Evolutionary conservation across 2,113 vertebrate genomes (phyloP).

Genomic region (Spermophilus dauricus): DNA sequence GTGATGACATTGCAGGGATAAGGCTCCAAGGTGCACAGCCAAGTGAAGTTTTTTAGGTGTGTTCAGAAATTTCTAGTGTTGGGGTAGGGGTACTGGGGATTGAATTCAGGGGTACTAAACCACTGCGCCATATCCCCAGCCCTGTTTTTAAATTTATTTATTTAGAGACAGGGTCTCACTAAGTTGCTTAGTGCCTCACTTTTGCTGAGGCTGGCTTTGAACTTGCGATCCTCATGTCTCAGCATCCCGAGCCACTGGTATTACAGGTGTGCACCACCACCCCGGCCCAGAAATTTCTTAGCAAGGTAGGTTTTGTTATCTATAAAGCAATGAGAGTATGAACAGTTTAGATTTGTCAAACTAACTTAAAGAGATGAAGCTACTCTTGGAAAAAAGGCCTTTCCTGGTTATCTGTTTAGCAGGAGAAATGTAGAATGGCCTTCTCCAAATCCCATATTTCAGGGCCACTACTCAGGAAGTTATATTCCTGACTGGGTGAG

Average conservation of each 20-base stretch:
- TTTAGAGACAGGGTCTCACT: too few relatives aligned
- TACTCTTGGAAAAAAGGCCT: background rate
- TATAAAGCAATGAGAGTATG: background rate
- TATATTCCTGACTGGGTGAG: background rate
- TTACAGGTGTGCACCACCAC: too few relatives aligned
- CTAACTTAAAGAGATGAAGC: background rate
- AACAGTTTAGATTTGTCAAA: conserved; percentile 5
- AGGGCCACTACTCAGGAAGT: conserved; percentile 20
- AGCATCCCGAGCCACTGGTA: too few relatives aligned
- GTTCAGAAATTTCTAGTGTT: background rate
- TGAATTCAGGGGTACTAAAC: too few relatives aligned
- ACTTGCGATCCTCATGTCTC: too few relatives aligned
- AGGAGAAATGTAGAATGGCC: background rate
- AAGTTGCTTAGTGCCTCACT: too few relatives aligned
- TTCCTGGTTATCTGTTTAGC: conserved; percentile 20
- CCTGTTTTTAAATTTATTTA: too few relatives aligned
- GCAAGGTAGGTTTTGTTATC: background rate
- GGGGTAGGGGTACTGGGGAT: too few relatives aligned
- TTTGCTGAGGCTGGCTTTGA: too few relatives aligned
- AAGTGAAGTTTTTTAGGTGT: background rate
- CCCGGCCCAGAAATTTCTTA: background rate
- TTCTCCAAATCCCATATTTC: background rate
- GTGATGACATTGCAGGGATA: conserved; percentile 6
- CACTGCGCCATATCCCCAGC: too few relatives aligned
- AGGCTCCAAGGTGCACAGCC: background rate